Evolutionary conservation across 1,140 invertebrate species (phyloP).

Genomic region (Apis mellifera): DNA sequence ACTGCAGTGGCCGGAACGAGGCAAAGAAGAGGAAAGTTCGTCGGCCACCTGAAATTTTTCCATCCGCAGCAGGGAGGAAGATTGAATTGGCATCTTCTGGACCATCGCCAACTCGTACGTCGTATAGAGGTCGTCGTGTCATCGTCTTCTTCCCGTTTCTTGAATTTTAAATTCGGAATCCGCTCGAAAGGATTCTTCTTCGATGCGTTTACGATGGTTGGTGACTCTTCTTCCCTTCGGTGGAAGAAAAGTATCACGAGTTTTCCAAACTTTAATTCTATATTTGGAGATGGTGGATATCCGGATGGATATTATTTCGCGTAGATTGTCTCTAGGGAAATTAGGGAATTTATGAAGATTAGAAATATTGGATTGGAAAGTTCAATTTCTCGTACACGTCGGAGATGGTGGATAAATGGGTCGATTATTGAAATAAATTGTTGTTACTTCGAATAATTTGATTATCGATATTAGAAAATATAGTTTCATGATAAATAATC

Average conservation of each 20-base stretch:
- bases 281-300: too few relatives aligned
- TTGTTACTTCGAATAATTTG: too few relatives aligned
- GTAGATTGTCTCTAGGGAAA: too few relatives aligned
- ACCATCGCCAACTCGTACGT: constrained; percentile 65
- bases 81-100: constrained; percentile 72
- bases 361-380: too few relatives aligned
- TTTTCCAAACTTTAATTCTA: neutral
- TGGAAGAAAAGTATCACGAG: too few relatives aligned
- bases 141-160: constrained; percentile 56
- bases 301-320: too few relatives aligned
- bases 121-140: constrained; percentile 59
- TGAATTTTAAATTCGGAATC: constrained; percentile 68
- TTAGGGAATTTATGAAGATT: too few relatives aligned
- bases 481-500: too few relatives aligned
- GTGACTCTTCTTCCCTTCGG: neutral
- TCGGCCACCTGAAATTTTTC: constrained; percentile 63
- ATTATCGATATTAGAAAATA: too few relatives aligned
- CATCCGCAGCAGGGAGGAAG: constrained; percentile 60
- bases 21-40: constrained; percentile 59
- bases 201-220: constrained; percentile 39
- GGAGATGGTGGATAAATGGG: too few relatives aligned
- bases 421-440: too few relatives aligned
- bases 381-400: too few relatives aligned
- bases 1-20: constrained; percentile 41
- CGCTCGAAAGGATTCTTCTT: constrained; percentile 21